phyloP scores from a whole-genome alignment of 2,797 vertebrate species.

The Florisuga fusca region DNA sequence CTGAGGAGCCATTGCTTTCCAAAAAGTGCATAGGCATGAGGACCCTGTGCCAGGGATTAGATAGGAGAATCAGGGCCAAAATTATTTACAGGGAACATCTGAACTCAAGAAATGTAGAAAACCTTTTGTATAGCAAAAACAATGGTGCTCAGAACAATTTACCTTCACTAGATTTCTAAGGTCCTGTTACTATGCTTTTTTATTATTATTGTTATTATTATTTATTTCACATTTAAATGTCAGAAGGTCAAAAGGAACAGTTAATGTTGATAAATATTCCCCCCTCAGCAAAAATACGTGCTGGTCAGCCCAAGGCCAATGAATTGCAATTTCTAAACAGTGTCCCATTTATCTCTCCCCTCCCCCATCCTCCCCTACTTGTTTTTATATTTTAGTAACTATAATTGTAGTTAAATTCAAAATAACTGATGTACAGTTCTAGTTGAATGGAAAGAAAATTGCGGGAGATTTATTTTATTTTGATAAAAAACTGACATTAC shows the following conservation, averaged over 20 bases:
- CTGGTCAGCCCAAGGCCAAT: conserved; percentile 45
- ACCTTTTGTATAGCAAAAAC: neutral
- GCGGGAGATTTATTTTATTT: conserved; percentile 72
- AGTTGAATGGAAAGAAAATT: conserved; percentile 71
- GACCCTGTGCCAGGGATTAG: neutral
- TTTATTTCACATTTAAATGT: conserved; percentile 34
- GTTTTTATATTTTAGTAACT: conserved; percentile 60
- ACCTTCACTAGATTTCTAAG: neutral
- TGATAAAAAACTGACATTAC: conserved; percentile 68
- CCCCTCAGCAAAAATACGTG: conserved; percentile 22
- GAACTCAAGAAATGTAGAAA: neutral
- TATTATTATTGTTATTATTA: neutral
- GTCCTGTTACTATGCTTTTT: neutral
- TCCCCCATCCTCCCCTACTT: neutral
- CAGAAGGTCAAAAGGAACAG: conserved; percentile 49
- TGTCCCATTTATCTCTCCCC: conserved; percentile 59
- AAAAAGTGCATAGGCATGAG: neutral
- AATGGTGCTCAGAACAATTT: neutral
- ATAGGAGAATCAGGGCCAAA: neutral
- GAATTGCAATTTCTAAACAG: conserved; percentile 22
- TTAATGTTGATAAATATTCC: conserved; percentile 63
- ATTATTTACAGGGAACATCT: neutral
- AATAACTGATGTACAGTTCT: conserved; percentile 71
- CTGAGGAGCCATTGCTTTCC: neutral
- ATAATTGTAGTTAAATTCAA: conserved; percentile 76